Evolutionary conservation across 92 coral and sea anemone genomes (phyloP), one percentile per base, ranked within the genome.

Genomic region (Palythoa grandis): DNA sequence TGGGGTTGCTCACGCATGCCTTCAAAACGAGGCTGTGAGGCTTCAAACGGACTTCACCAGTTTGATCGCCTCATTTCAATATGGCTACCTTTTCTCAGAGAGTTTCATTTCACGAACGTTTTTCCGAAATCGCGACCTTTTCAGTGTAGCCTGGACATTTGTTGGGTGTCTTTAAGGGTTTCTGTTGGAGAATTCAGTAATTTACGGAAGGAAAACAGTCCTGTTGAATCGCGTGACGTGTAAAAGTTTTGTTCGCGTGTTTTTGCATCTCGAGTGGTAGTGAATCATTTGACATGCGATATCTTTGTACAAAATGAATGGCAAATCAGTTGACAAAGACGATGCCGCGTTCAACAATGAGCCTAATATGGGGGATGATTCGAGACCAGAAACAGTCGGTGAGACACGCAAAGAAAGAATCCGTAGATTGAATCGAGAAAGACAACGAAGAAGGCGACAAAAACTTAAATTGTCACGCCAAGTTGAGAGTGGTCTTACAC

Each of bases 381-480:
- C 95, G 67, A 88, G 82, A 88, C 89, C 77, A 70, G 95, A 90
- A 87, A 77, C 90, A 74, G 78, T 91, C 35, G 58, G 72, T n/a
- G 98, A 94, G 78, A 92, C 87, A 72, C 93, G 98, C 61, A 92
- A 88, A 29, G 98, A 94, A 20, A 88, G 98, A 83, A 94, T 94
- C 82, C 98, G 98, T 86, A 92, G 98, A 77, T 70, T 94, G 86
- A 94, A 94, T 75, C 93, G 98, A 92, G 98, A 94, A 92, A 94
- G 98, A 75, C 98, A 94, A 87, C 93, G 98, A 68, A 91, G 98
- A 92, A 94, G 98, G 92, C 98, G 98, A 87, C 92, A 93, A 93
- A 94, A 94, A 92, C 92, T 94, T 54, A 94, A 93, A 91, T 92
- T 94, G 98, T 94, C 98, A 94, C 98, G 98, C 98, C 95, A 94